Evolutionary conservation across 2,113 vertebrate species (phyloP), one percentile per base, ranked within the genome.

Genomic region (Donacobius atricapilla): DNA sequence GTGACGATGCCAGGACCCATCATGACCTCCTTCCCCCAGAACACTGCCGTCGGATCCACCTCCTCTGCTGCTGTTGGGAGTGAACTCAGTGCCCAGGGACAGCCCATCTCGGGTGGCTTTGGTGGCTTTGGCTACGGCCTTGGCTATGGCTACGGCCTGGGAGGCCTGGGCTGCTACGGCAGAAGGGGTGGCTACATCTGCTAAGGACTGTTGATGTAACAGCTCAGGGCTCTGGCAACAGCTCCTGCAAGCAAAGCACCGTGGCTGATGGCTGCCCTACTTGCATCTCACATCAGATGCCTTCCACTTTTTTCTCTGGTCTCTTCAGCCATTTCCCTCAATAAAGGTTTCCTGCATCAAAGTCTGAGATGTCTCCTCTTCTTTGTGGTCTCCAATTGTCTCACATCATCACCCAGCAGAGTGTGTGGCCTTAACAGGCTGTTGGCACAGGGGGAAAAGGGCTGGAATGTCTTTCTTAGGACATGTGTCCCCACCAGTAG

Each of bases 231-330:
- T 63, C 37, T 39, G 31, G 12, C 8, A 22, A n/a, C 6, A 22
- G 2, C 31, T 56, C 5, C 27, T 47, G 40, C n/a, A 21, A 16
- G 8, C 16, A 15, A 15, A 45, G 4, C 3, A 19, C 16, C 19
- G 18, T 3, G 0, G 6, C 24, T 42, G 31, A n/a, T 24, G 20
- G 4, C 24, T 1, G 3, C 9, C 7, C 3, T 19, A 19, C 35
- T 28, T 28, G 15, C 6, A 15, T 4, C 9, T 35, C 1, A 0
- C 7, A 23, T 15, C 4, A 14, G 3, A 6, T 50, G 3, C 5
- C 14, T 48, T 40, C 30, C 7, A 9, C 15, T 8, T 37, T 9
- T 45, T 80, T 18, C 13, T 80, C 10, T 8, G 44, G 4, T 9
- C 5, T 24, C 7, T 37, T 54, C 5, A 15, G 0, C 17, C 3